These are phyloP conservation scores for Bolborhynchus lineola DNA, from an alignment of 2,113 vertebrate genomes.

Conservation along the genomic window DNA sequence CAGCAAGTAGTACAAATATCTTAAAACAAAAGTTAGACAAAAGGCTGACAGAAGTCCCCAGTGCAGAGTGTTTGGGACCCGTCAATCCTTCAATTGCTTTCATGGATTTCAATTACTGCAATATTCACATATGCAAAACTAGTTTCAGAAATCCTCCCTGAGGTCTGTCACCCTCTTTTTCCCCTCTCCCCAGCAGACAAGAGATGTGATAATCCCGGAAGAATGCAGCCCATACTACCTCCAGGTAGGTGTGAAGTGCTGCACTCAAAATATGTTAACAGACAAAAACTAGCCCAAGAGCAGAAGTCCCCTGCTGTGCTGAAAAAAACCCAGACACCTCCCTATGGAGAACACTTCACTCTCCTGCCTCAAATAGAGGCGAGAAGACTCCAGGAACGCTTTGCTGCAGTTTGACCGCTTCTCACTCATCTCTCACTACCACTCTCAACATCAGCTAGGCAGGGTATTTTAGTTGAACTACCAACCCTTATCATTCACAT, in stretches of 20 bases:
- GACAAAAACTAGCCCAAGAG: background rate
- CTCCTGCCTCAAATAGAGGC: fast-evolving
- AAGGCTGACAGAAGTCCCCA: background rate
- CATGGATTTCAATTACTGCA: background rate
- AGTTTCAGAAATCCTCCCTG: background rate
- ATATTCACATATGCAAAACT: background rate
- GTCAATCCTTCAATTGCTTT: background rate
- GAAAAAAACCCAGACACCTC: background rate
- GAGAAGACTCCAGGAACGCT: background rate
- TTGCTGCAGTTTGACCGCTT: fast-evolving
- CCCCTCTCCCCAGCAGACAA: background rate
- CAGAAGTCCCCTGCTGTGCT: background rate
- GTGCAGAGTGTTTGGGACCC: background rate
- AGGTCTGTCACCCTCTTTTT: background rate
- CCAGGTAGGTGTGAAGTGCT: background rate
- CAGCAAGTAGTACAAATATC: background rate
- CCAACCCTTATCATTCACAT: background rate
- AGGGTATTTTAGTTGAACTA: background rate
- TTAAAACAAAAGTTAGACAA: background rate
- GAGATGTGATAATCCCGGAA: background rate
- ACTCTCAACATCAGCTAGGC: background rate
- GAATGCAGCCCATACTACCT: background rate
- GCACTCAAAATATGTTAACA: background rate
- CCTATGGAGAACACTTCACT: background rate
- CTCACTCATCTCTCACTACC: background rate